Evolutionary conservation across 1,140 invertebrate species (phyloP).

Genomic region (Drosophila lini): DNA sequence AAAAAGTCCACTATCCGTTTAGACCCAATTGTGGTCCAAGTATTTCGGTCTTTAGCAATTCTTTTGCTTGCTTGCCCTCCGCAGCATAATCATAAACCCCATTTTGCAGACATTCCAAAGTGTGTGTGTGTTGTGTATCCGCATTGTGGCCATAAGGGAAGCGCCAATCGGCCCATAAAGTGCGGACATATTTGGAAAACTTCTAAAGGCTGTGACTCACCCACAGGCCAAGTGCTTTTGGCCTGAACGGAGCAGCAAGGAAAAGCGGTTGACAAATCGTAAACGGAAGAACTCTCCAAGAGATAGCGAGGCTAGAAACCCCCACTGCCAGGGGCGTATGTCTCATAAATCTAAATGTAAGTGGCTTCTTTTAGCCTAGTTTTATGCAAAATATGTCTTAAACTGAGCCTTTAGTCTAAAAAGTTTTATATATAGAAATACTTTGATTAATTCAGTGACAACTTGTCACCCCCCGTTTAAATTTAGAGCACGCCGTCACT

Average conservation of each 20-base stretch:
- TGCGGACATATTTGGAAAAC: constrained; percentile 56
- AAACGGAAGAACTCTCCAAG: background rate
- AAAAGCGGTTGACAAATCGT: background rate
- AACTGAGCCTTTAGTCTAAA: background rate
- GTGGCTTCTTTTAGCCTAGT: background rate
- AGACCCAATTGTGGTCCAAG: background rate
- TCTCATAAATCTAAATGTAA: background rate
- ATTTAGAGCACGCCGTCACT: constrained; percentile 3
- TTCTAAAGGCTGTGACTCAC: constrained; percentile 52
- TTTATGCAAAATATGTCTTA: background rate
- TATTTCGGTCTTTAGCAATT: constrained; percentile 6
- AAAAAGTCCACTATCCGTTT: background rate
- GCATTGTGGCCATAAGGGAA: constrained; percentile 35
- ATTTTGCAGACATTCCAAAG: constrained; percentile 46
- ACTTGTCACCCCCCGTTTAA: background rate
- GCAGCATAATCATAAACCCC: constrained; percentile 30
- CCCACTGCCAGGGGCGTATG: background rate
- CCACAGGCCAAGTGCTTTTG: constrained; percentile 21
- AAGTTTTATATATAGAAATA: background rate
- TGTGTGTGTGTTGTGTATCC: constrained; percentile 22
- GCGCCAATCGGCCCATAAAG: constrained; percentile 38
- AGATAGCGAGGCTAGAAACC: background rate
- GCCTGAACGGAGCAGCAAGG: background rate
- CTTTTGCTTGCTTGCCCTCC: background rate
- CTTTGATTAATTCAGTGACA: background rate